Conservation (phyloP, 2,113 vertebrate species). For the Dascyllus trimaculatus region DNA sequence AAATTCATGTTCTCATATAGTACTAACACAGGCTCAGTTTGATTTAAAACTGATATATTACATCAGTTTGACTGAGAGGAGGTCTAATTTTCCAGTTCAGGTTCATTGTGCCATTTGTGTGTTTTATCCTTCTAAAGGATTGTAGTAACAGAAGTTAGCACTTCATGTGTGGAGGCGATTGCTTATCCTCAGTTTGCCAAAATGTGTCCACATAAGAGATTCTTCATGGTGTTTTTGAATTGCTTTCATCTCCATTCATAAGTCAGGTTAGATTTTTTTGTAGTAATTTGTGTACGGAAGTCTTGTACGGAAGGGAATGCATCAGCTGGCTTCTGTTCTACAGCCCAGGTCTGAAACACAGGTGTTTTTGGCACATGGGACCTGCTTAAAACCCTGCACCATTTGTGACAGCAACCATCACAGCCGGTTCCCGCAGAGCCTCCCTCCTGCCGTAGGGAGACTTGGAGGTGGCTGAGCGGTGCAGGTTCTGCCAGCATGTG, state of each 20-base stretch:
- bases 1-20: not conserved
- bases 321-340: constrained; percentile 33
- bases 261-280: not conserved
- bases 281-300: constrained; percentile 13
- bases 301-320: not conserved
- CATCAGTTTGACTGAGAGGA: not conserved
- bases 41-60: not conserved
- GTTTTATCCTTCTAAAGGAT: not conserved
- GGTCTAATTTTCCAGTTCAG: not conserved
- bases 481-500: constrained; percentile 65
- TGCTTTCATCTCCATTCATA: not conserved
- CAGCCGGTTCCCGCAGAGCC: constrained; percentile 39
- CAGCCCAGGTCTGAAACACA: constrained; percentile 2
- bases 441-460: constrained; percentile 54
- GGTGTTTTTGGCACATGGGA: constrained; percentile 26
- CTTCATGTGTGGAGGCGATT: not conserved
- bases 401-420: constrained; percentile 33
- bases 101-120: not conserved
- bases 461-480: constrained; percentile 63
- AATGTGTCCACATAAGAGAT: not conserved
- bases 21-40: not conserved
- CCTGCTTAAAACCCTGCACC: constrained; percentile 24
- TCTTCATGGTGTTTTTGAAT: not conserved
- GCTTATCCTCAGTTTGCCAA: not conserved
- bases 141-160: not conserved